Evolutionary conservation across 92 coral and sea anemone genomes (phyloP).

Genomic region (Palythoa caribaeorum): DNA sequence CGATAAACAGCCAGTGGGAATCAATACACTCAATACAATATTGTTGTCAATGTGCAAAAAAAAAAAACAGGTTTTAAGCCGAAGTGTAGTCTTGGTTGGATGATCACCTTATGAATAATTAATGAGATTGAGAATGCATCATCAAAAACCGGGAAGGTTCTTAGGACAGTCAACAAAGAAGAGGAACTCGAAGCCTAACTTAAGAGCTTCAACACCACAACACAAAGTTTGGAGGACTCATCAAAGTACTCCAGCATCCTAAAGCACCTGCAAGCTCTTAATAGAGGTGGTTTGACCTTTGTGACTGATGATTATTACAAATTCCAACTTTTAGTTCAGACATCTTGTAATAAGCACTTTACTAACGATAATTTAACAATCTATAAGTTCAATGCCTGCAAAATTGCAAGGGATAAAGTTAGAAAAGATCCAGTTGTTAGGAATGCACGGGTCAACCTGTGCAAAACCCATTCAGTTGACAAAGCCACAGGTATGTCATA

Average conservation of each 20-base stretch:
- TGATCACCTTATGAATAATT: too few relatives aligned
- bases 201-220: not conserved
- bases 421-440: too few relatives aligned
- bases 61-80: too few relatives aligned
- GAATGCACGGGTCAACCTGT: too few relatives aligned
- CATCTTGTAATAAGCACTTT: not conserved
- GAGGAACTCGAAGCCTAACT: not conserved
- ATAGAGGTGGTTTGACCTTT: slow-evolving; percentile 3
- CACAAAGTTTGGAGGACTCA: not conserved
- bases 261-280: not conserved
- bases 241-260: slow-evolving; percentile 7
- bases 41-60: not conserved
- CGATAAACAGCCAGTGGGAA: not conserved
- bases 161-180: not conserved
- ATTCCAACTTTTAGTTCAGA: not conserved
- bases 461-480: too few relatives aligned
- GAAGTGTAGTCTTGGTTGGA: too few relatives aligned
- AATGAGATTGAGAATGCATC: not conserved
- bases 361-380: not conserved
- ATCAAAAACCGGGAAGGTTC: not conserved
- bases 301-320: not conserved
- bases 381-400: not conserved
- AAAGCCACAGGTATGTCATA: too few relatives aligned
- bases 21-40: not conserved
- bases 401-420: too few relatives aligned